These are phyloP conservation scores for Notoglanidium macrostoma DNA, from an alignment of 2,797 vertebrate species.

Conservation along the genomic window DNA sequence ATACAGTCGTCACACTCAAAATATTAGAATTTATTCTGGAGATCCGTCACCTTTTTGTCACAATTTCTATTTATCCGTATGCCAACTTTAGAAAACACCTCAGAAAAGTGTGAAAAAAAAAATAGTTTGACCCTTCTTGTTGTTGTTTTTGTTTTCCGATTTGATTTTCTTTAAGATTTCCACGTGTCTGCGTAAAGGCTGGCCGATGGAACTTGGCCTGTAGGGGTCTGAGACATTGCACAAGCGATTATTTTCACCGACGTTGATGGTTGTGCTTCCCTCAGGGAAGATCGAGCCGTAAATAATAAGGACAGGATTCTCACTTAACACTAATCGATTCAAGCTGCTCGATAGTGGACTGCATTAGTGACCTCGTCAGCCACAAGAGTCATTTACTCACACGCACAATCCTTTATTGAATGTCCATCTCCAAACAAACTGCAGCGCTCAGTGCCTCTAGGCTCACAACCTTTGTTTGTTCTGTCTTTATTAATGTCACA, in stretches of 20 bases:
- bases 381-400: conserved; percentile 17
- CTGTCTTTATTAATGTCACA: background rate
- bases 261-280: background rate
- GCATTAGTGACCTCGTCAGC: conserved; percentile 53
- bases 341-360: background rate
- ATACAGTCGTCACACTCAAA: background rate
- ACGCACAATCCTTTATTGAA: background rate
- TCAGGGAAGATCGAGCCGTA: background rate
- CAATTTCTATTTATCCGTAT: background rate
- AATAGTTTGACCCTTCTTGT: too few relatives aligned
- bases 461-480: background rate
- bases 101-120: background rate
- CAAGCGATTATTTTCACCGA: background rate
- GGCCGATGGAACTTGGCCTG: background rate
- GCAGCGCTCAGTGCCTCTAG: background rate
- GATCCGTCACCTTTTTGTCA: background rate
- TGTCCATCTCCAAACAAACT: background rate
- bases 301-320: background rate
- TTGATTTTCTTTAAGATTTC: background rate
- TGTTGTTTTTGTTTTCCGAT: too few relatives aligned
- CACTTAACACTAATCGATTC: conserved; percentile 1
- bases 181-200: background rate
- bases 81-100: background rate
- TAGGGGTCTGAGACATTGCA: background rate
- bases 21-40: background rate